Evolutionary conservation across 1,140 invertebrate species (phyloP).

Genomic region (Drosophila kurseongensis): DNA sequence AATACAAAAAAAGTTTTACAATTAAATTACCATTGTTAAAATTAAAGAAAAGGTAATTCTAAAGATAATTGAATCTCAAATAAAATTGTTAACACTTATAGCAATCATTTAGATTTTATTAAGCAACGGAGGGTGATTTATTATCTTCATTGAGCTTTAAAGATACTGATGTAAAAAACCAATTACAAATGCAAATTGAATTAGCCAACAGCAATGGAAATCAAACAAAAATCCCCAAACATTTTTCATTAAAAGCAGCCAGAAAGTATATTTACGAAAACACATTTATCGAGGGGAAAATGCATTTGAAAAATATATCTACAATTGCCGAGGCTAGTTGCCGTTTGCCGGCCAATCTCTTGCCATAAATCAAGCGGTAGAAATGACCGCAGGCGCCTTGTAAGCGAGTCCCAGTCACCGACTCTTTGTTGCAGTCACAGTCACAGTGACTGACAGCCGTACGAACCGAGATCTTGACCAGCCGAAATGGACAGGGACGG

Average conservation of each 20-base stretch:
- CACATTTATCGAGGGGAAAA: conserved; percentile 42
- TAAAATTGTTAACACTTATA: not conserved
- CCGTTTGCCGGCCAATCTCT: conserved; percentile 66
- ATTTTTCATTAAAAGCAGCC: conserved; percentile 53
- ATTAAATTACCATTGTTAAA: no score
- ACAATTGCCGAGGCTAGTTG: conserved; percentile 72
- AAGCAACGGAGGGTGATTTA: not conserved
- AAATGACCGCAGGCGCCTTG: conserved; percentile 80
- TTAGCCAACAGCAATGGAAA: conserved; percentile 46
- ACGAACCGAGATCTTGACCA: conserved; percentile 74
- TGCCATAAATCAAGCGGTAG: conserved; percentile 79
- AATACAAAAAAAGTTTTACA: no score
- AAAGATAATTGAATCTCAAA: no score
- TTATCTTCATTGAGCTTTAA: not conserved
- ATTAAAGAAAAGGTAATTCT: no score
- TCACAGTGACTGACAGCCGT: conserved; percentile 70
- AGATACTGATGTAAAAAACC: conserved; percentile 19
- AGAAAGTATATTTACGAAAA: conserved; percentile 33
- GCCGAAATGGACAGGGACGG: conserved; percentile 41
- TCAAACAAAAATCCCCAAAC: conserved; percentile 44
- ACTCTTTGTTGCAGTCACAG: conserved; percentile 43
- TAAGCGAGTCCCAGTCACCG: conserved; percentile 77
- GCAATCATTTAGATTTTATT: not conserved
- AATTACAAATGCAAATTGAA: conserved; percentile 60
- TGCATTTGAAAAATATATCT: conserved; percentile 76